phyloP scores from a whole-genome alignment of 2,888 invertebrate species.

The Mechanitis messenoides region DNA sequence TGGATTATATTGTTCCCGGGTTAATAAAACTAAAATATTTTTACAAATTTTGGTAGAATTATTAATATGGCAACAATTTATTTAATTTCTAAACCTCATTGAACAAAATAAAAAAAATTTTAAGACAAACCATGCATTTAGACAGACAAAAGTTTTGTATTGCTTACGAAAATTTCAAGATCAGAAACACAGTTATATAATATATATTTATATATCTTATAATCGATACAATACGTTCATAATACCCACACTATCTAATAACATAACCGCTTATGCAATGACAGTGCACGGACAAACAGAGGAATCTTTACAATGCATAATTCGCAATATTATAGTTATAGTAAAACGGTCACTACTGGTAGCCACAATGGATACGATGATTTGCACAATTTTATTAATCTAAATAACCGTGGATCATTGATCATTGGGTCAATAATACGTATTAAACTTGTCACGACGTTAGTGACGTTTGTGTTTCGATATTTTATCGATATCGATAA shows the following conservation, averaged over 20 bases:
- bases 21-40: no score
- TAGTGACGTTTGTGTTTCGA: constrained; percentile 41
- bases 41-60: no score
- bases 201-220: no score
- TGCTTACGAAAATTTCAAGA: no score
- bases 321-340: constrained; percentile 34
- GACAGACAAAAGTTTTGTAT: no score
- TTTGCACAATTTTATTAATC: constrained; percentile 75
- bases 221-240: background rate
- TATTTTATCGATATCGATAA: constrained; percentile 19
- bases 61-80: no score
- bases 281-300: constrained; percentile 30
- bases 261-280: constrained; percentile 39
- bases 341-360: constrained; percentile 59
- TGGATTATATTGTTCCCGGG: no score
- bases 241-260: constrained; percentile 5
- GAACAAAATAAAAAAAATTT: no score
- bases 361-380: constrained; percentile 59
- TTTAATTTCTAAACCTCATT: no score
- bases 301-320: constrained; percentile 17
- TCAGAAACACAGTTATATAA: no score
- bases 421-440: constrained; percentile 68
- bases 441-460: constrained; percentile 54
- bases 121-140: no score
- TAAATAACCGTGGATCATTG: constrained; percentile 71